Evolutionary conservation across 1,140 invertebrate species (phyloP), one percentile per base, ranked within the genome.

Genomic region (Drosophila nigromelanica): DNA sequence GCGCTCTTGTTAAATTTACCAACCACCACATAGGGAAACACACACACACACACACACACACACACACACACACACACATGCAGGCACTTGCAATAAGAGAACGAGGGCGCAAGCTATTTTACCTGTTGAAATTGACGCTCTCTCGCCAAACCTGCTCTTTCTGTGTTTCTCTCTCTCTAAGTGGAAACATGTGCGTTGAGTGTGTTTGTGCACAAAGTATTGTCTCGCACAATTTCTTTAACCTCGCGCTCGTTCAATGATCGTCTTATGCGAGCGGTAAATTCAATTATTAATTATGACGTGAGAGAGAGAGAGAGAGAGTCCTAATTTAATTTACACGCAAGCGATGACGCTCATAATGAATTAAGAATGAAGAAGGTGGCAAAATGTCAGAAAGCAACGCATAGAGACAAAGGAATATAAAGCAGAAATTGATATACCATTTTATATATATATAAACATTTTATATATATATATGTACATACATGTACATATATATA

Each of bases 231-330:
- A 24, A 45, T 64, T 45, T 45, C n/a, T 18, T 62, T n/a, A 62
- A 61, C 45, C 59, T 63, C 47, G 51, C 43, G 21, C 15, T 24
- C 45, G 24, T 11, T 40, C 35, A 51, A 5, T 2, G 68, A 50
- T 71, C 42, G 35, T 6, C 8, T 6, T 2, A n/a, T 18, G 54
- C n/a, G 27, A 58, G 11, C 42, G 52, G n/a, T 39, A 64, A 71
- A 64, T 71, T 63, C 42, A 70, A 70, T 63, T 70, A 70, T 56
- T 64, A 56, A 64, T 55, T 47, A 55, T 48, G 15, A 70, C 6
- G 42, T 51, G 30, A 45, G 8, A 14, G 27, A 1, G 21, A 35
- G 54, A 43, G 58, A 54, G 54, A 58, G 45, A 67, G 35, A 55
- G 55, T 42, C 45, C 60, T 68, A 52, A 68, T 68, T 68, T 37